Evolutionary conservation across 1,140 invertebrate species (phyloP), one percentile per base, ranked within the genome.

Genomic region (Papilio dardanus): DNA sequence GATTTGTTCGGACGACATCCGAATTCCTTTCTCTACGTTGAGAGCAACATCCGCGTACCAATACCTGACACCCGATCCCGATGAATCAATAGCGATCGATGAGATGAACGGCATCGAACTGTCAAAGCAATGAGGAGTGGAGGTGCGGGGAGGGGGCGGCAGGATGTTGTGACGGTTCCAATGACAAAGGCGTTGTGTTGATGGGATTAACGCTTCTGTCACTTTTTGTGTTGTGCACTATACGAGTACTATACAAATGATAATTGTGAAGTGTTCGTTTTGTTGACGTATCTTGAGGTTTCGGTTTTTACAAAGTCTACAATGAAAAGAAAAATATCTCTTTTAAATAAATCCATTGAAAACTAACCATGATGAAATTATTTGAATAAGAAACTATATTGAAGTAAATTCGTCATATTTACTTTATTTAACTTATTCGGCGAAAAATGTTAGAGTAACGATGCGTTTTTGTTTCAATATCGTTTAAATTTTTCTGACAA

Each of bases 111-210:
- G 54, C 24, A 62, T 62, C 24, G 24, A 62, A 14, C 24, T 62
- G 54, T 62, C 54, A 62, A 62, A 62, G 12, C 54, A 6, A 6
- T 10, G 24, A 12, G 24, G 10, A 3, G 24, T 0, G 50, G 50
- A 6, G 19, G 54, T 19, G 50, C 3, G 50, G 5, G 50, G 19
- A 12, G 54, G 54, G 54, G 7, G 54, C 21, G 1, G 54, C 21
- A 62, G 54, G 24, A 62, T 62, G 54, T 62, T 62, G 54, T 62
- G 54, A 62, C 54, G 21, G 54, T 28, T 62, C 24, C 10, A 30
- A 28, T 62, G 54, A 62, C 54, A 62, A 30, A 62, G 54, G 54
- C 30, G 24, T 28, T 21, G 68, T 71, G 24, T 68, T 37, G 66
- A 37, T 24, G 16, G 66, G 66, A 33, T 37, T 35, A 68, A 68